Conservation (phyloP, 2,888 invertebrate species). For the Drosophila emarginata region DNA sequence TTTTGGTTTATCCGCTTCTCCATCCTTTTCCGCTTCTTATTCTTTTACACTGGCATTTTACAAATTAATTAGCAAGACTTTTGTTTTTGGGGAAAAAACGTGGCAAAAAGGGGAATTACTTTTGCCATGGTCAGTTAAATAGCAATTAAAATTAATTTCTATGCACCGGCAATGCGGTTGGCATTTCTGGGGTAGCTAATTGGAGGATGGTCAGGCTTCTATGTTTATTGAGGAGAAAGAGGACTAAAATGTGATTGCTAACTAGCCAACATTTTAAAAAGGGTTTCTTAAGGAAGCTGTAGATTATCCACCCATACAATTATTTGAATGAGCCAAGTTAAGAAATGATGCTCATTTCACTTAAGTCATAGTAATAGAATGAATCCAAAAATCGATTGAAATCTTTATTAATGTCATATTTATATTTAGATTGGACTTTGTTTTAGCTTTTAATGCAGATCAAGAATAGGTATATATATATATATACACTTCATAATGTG, state of each 20-base stretch:
- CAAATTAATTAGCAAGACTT: conserved; percentile 34
- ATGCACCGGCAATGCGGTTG: conserved; percentile 54
- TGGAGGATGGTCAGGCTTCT: conserved; percentile 44
- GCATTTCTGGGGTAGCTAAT: conserved; percentile 51
- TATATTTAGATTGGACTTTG: no score
- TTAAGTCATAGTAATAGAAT: no score
- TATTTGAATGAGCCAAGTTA: no score
- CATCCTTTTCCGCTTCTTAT: neutral
- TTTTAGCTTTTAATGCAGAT: no score
- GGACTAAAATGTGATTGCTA: neutral
- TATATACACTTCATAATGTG: no score
- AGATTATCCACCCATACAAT: no score
- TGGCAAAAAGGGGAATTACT: neutral
- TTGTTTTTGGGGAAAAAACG: neutral
- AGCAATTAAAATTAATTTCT: conserved; percentile 74
- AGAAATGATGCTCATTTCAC: no score
- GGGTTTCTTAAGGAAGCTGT: no score
- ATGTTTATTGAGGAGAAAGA: conserved; percentile 50
- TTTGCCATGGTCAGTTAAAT: conserved; percentile 64
- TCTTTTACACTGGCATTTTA: conserved; percentile 10
- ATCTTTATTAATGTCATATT: no score
- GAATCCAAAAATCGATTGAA: no score
- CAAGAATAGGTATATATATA: no score
- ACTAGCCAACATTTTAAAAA: conserved; percentile 15
- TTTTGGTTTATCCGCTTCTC: neutral